Percentiles rank a stretch among this genome's conserved stretches.
phyloP scores from a whole-genome alignment of 2,888 invertebrate genomes.

The Sarcophaga caerulescens region DNA sequence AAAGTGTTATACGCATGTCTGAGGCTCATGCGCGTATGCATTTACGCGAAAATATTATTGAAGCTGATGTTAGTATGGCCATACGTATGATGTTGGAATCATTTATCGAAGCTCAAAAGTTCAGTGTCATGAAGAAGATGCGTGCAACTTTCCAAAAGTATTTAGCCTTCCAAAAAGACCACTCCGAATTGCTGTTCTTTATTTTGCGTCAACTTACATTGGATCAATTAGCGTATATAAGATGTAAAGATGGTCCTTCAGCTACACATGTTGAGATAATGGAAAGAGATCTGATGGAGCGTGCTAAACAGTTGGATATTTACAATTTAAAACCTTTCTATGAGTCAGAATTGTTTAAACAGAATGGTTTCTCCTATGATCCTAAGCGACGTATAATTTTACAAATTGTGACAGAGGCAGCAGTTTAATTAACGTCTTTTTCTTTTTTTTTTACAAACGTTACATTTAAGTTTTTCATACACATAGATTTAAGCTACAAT shows the following conservation, averaged over 20 bases:
- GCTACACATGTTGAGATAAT: conserved; percentile 90
- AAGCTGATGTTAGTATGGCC: conserved; percentile 98
- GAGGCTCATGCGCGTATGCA: conserved; percentile 99
- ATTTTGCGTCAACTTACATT: conserved; percentile 95
- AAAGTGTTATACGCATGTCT: conserved; percentile 98
- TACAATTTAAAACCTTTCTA: conserved; percentile 94
- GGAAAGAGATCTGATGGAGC: conserved; percentile 91
- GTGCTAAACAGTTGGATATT: conserved; percentile 96
- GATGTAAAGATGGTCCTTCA: conserved; percentile 85
- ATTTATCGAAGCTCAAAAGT: conserved; percentile 99
- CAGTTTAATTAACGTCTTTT: conserved; percentile 71
- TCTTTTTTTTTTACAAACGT: conserved; percentile 28
- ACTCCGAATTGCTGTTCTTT: conserved; percentile 97
- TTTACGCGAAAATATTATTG: conserved; percentile 92
- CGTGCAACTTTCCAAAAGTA: conserved; percentile 95
- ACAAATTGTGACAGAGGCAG: conserved; percentile 87
- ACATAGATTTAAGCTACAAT: conserved; percentile 27
- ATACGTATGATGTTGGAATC: conserved; percentile 98
- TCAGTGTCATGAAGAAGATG: conserved; percentile 98
- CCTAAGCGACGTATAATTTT: conserved; percentile 91
- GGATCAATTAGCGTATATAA: conserved; percentile 93
- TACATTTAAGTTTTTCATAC: conserved; percentile 22
- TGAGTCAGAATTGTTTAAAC: conserved; percentile 92
- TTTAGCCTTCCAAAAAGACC: conserved; percentile 95
- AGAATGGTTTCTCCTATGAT: conserved; percentile 94